Conservation (phyloP, 2,113 vertebrate genomes). For the Dicerorhinus sumatrensis region DNA sequence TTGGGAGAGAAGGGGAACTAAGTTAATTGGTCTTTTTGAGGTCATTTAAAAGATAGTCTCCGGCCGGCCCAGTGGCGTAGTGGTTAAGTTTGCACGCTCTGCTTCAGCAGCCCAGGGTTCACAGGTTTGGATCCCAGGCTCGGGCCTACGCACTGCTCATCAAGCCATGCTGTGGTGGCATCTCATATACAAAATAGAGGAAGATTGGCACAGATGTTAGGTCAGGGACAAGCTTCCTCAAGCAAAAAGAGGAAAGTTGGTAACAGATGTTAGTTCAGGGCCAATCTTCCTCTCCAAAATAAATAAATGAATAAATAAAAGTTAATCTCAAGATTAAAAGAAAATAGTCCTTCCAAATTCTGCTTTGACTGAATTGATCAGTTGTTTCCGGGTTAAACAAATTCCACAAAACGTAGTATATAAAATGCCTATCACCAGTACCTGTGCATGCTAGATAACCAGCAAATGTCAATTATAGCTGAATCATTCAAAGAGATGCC, state of each 20-base stretch:
- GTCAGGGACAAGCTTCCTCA: no score
- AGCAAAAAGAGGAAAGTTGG: no score
- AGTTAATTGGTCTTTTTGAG: background rate
- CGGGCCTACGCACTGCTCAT: no score
- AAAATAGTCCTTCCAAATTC: background rate
- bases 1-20: background rate
- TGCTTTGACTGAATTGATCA: background rate
- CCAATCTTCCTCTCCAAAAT: no score
- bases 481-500: background rate
- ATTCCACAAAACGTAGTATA: background rate
- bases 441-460: background rate
- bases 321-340: background rate
- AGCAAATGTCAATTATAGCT: background rate
- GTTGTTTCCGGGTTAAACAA: background rate
- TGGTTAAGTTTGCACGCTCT: no score
- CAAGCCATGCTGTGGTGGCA: no score
- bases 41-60: background rate
- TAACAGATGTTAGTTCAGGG: no score
- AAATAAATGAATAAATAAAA: background rate
- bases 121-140: no score
- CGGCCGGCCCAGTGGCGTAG: no score
- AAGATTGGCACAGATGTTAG: no score
- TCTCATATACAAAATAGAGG: no score
- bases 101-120: no score
- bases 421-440: background rate